Evolutionary conservation across 2,113 vertebrate species (phyloP).

Genomic region (Nycticryphes semicollaris): DNA sequence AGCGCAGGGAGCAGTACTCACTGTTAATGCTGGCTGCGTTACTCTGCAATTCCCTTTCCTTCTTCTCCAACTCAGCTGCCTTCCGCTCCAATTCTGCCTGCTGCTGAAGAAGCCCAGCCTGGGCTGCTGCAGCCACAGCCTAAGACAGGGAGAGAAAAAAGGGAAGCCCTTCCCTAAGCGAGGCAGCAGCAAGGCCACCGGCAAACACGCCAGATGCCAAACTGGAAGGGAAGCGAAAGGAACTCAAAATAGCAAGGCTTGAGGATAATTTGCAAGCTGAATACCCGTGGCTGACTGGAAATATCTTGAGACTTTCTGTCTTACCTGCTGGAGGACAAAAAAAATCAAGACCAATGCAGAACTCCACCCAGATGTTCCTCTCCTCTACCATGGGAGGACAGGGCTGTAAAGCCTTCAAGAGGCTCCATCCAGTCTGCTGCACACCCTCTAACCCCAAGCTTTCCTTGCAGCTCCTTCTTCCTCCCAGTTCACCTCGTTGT

Average conservation of each 20-base stretch:
- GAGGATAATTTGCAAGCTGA: background rate
- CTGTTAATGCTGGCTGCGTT: conserved; percentile 69
- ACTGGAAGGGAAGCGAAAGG: background rate
- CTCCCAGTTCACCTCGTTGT: background rate
- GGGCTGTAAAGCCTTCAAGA: background rate
- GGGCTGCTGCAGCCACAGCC: conserved; percentile 83
- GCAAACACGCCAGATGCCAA: background rate
- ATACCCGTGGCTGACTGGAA: background rate
- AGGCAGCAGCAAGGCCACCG: background rate
- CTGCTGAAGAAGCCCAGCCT: conserved; percentile 88
- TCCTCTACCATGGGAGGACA: background rate
- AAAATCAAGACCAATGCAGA: background rate
- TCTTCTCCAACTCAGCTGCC: conserved; percentile 91
- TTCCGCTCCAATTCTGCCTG: conserved; percentile 95
- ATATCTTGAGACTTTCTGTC: background rate
- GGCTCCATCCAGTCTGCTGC: background rate
- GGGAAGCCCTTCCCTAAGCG: background rate
- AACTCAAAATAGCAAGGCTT: background rate
- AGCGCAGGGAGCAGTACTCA: conserved; percentile 22
- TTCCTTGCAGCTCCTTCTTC: background rate
- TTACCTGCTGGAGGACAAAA: background rate
- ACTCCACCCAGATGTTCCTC: background rate
- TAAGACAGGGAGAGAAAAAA: conserved; percentile 10
- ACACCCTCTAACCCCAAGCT: background rate
- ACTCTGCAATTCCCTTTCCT: conserved; percentile 88